Evolutionary conservation across 2,113 vertebrate species (phyloP), one percentile per base, ranked within the genome.

Genomic region (Tachycineta bicolor): DNA sequence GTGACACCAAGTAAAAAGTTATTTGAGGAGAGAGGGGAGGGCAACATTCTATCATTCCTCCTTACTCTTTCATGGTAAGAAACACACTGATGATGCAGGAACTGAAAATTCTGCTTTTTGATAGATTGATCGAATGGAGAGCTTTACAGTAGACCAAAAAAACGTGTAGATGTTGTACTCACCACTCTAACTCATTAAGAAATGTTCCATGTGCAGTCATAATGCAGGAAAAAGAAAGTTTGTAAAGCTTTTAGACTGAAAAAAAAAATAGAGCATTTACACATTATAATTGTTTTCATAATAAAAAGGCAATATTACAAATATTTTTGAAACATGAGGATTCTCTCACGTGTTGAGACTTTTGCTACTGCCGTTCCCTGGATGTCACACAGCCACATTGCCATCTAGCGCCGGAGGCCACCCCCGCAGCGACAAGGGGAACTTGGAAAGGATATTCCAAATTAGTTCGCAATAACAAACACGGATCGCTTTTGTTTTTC

Each of bases 321-420:
- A 90, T 90, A 86, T 92, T 96, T 97, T 88, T 89, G 88, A 91
- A 96, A 87, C 73, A 67, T 20, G 67, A 87, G 62, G 69, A 87
- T 58, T 88, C 56, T 79, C 80, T 67, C 58, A 41, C 18, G 29
- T 5, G 60, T 5, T 11, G 37, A 26, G 69, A 41, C 67, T 37
- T 49, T 22, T 1, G 33, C 62, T 80, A 4, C 69, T 18, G 69
- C 19, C 64, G 1, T 2, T 65, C 20, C 15, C 7, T 5, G 49
- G 10, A 4, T 8, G 59, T 70, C 77, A 47, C 17, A 6, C 91
- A 77, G 94, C 80, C 93, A 77, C 85, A 97, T 60, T 94, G 96
- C 95, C 97, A 95, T 91, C 97, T 97, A 93, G 92, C 24, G 97
- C 43, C 53, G 5, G 5, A 14, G 49, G 13, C 39, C 39, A 10